Evolutionary conservation across 2,888 invertebrate species (phyloP), one percentile per base, ranked within the genome.

Genomic region (Congeria kusceri): DNA sequence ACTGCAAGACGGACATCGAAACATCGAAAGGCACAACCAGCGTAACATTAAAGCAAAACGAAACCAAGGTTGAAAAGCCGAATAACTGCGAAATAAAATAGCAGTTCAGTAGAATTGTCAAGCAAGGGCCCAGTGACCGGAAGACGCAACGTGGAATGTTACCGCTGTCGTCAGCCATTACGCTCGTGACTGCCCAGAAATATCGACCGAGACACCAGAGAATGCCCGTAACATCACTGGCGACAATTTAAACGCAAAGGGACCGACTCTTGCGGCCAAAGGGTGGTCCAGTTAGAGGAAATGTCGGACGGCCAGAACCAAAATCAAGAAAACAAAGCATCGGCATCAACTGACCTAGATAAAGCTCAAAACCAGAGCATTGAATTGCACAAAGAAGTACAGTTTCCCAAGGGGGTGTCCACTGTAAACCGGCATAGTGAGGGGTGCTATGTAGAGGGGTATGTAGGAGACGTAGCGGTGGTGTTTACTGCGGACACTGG

Each of bases 401-500:
- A 39, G 15, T 39, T 39, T 39, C 13, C 39, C 1, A 39, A 39
- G 15, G 39, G 39, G 9, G 39, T 39, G 15, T 39, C 39, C 39
- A 39, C 39, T 13, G 39, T 11, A 27, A 28, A 59, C 18, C 29
- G 9, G 27, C 25, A 29, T 28, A 29, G n/a, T 7, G 13, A 27
- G 7, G 59, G 59, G 28, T n/a, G 23, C n/a, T 59, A n/a, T 27
- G 59, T 59, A 11, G 18, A 13, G 59, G 59, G 39, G 9, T 39
- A 13, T 23, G 28, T 59, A 59, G 59, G 28, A 18, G 23, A n/a
- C 23, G 58, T 44, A 39, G 57, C 72, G 27, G 65, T 72, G 3
- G 23, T 67, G 11, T 58, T 68, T 39, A 70, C 70, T 15, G 62
- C 70, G 15, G 70, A 70, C 23, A 70, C 70, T n/a, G 70, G 70